These are phyloP conservation scores for Cyclura pinguis DNA, from an alignment of 2,797 vertebrate species.

Conservation along the genomic window DNA sequence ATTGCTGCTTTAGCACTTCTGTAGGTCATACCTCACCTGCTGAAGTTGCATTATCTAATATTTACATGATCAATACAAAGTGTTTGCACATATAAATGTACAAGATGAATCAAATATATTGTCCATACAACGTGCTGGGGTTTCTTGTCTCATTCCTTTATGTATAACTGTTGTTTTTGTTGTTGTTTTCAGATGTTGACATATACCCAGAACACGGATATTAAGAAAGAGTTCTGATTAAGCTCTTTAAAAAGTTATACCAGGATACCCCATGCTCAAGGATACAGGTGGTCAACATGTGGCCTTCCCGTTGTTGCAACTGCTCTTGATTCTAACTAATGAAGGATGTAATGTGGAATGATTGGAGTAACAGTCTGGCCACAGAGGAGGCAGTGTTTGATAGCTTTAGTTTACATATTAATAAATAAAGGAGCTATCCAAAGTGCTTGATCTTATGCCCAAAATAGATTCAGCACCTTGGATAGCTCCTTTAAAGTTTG, in stretches of 20 bases:
- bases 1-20: constrained; percentile 55
- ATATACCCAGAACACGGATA: not conserved
- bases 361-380: too few species aligned
- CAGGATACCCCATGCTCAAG: not conserved
- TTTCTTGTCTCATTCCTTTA: constrained; percentile 33
- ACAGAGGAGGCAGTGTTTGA: too few species aligned
- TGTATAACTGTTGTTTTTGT: not conserved
- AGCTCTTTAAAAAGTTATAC: not conserved
- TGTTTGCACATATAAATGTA: constrained; percentile 34
- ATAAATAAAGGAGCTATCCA: too few species aligned
- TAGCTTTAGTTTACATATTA: too few species aligned
- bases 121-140: constrained; percentile 25
- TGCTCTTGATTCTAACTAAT: too few species aligned
- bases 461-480: too few species aligned
- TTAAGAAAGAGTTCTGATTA: not conserved
- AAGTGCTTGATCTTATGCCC: too few species aligned
- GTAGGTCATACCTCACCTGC: constrained; percentile 49
- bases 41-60: constrained; percentile 61
- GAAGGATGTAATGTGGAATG: not conserved
- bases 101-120: constrained; percentile 21
- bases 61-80: constrained; percentile 58
- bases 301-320: not conserved
- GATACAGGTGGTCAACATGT: not conserved
- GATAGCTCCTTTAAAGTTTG: too few species aligned
- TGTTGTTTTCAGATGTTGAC: constrained; percentile 22